Conservation (phyloP, 2,113 vertebrate species). For the Plectropomus leopardus region DNA sequence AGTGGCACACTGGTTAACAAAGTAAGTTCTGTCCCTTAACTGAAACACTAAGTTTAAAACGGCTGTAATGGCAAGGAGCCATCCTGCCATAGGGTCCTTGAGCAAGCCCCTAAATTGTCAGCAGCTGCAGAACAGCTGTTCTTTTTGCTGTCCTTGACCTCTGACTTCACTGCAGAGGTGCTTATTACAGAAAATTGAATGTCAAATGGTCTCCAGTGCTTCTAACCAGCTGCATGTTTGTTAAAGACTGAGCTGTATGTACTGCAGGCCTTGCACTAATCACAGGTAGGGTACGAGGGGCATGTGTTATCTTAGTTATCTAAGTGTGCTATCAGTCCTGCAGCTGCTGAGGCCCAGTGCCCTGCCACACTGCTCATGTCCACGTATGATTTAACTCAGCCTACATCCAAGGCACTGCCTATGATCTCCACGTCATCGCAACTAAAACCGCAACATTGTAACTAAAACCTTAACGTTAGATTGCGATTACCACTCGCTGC, state of each 20-base stretch:
- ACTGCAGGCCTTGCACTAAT: constrained; percentile 17
- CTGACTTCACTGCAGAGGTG: background rate
- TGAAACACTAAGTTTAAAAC: background rate
- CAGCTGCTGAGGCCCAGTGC: constrained; percentile 54
- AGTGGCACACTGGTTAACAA: background rate
- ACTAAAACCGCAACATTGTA: background rate
- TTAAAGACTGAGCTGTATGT: background rate
- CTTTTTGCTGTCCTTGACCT: constrained; percentile 3
- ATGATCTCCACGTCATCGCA: constrained; percentile 56
- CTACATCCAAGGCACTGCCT: constrained; percentile 1
- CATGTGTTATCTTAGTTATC: constrained; percentile 69
- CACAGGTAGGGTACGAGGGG: constrained; percentile 56
- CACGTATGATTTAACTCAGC: constrained; percentile 67
- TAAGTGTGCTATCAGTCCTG: constrained; percentile 46
- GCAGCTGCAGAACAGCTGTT: constrained; percentile 18
- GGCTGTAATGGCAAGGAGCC: background rate
- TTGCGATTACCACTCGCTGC: background rate
- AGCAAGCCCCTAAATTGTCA: background rate
- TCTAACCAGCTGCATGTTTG: background rate
- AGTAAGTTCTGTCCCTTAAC: background rate
- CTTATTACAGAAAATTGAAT: background rate
- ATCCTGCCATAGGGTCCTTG: background rate
- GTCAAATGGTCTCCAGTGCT: background rate
- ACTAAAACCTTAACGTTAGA: background rate
- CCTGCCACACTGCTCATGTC: constrained; percentile 54